A percentile compares a stretch with the other conserved stretches of the same genome.
Evolutionary conservation across 2,797 vertebrate species (phyloP).

Genomic region (Luscinia megarhynchos): DNA sequence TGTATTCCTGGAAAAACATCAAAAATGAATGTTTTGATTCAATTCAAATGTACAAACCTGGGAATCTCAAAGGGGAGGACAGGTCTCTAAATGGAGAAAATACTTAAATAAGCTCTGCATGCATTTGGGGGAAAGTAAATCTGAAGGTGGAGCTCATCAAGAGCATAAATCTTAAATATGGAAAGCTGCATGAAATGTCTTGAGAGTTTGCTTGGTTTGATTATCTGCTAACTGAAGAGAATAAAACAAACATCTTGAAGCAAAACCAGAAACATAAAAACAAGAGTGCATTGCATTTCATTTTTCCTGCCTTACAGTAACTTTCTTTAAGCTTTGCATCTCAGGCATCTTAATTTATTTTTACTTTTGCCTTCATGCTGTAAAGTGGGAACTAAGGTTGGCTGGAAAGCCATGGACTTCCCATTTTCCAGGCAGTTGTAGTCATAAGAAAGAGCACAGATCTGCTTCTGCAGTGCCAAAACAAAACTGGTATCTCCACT

Average conservation of each 20-base stretch:
- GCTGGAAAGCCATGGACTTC: not conserved
- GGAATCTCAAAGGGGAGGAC: not conserved
- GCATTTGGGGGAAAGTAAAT: not conserved
- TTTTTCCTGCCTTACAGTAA: not conserved
- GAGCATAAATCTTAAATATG: not conserved
- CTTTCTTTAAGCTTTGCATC: constrained; percentile 9
- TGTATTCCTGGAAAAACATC: not conserved
- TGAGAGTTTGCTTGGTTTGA: not conserved
- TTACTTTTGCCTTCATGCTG: not conserved
- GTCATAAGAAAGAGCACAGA: not conserved
- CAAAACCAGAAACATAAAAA: not conserved
- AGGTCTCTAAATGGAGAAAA: not conserved
- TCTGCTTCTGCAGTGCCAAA: not conserved
- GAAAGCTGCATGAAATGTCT: not conserved
- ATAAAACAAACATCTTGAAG: not conserved
- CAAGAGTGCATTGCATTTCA: not conserved
- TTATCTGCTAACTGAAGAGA: not conserved
- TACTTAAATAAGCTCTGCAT: not conserved
- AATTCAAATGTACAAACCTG: not conserved
- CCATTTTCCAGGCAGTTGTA: not conserved
- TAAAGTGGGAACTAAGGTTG: not conserved
- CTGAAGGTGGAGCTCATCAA: not conserved
- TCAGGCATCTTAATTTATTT: not conserved
- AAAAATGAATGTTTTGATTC: not conserved
- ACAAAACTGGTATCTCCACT: not conserved